Conservation (phyloP, 2,113 vertebrate species). For the Condylura cristata region DNA sequence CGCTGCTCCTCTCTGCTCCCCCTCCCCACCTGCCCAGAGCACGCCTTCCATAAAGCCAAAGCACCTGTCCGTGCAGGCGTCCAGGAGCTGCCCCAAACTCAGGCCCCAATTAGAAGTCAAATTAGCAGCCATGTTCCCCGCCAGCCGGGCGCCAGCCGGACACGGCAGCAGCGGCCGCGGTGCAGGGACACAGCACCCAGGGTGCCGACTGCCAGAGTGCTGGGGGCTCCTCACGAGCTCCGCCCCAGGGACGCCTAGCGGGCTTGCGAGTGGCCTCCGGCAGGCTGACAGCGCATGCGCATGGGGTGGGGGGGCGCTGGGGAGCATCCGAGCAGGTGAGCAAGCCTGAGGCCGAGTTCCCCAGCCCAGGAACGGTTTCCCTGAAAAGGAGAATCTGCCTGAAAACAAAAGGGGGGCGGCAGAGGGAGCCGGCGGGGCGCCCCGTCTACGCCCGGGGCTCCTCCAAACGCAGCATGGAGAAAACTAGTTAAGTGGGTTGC, state of each 20-base stretch:
- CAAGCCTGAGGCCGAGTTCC: neutral
- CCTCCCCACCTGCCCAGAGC: neutral
- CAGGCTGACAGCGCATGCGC: too few relatives aligned
- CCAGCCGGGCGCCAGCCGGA: accelerated
- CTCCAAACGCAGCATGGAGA: neutral
- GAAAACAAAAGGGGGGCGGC: neutral
- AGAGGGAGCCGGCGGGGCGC: too few relatives aligned
- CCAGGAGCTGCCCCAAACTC: neutral
- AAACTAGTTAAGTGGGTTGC: conserved; percentile 42
- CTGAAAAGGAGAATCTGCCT: neutral
- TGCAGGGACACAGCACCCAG: accelerated
- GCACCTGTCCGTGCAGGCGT: neutral
- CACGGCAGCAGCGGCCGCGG: accelerated
- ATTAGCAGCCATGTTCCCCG: neutral
- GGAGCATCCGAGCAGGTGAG: too few relatives aligned
- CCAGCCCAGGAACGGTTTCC: neutral
- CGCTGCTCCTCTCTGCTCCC: neutral
- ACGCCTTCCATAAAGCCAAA: neutral
- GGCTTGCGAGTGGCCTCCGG: too few relatives aligned
- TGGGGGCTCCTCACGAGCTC: too few relatives aligned
- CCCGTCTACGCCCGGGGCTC: too few relatives aligned
- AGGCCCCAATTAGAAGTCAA: neutral
- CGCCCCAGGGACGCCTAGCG: too few relatives aligned
- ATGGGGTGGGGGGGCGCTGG: too few relatives aligned
- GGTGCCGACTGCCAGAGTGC: neutral